Conservation (phyloP, 2,113 vertebrate genomes). For the Vulpes lagopus region DNA sequence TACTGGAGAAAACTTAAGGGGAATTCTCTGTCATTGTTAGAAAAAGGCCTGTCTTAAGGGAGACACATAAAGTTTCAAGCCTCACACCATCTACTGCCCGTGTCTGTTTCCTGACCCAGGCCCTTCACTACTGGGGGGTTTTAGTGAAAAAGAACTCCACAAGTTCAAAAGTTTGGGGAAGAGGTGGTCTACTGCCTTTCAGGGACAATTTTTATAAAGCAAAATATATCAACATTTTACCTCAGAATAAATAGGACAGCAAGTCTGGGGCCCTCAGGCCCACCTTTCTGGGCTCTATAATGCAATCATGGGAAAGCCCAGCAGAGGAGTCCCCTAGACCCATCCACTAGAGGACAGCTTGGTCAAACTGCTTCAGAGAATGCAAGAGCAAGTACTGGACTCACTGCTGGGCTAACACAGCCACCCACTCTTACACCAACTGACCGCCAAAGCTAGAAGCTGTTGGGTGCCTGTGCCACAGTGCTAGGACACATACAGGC, state of each 20-base stretch:
- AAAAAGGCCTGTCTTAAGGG: neutral
- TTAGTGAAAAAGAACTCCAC: neutral
- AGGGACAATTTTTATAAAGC: neutral
- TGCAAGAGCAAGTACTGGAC: neutral
- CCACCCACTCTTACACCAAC: neutral
- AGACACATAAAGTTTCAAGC: neutral
- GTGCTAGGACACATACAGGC: neutral
- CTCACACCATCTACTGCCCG: neutral
- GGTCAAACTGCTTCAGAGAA: neutral
- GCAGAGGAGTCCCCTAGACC: neutral
- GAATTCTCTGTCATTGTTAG: neutral
- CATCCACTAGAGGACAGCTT: neutral
- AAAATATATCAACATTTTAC: neutral
- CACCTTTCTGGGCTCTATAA: neutral
- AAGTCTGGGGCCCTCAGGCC: neutral
- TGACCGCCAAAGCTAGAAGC: neutral
- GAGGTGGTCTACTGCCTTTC: neutral
- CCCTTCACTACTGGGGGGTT: neutral
- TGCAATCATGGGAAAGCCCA: neutral
- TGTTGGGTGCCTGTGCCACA: neutral
- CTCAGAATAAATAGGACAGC: neutral
- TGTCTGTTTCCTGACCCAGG: neutral
- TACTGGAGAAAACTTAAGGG: neutral
- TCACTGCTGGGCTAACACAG: neutral
- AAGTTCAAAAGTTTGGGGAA: neutral